Conservation (phyloP, 2,797 vertebrate genomes). For the Cetoscarus ocellatus region DNA sequence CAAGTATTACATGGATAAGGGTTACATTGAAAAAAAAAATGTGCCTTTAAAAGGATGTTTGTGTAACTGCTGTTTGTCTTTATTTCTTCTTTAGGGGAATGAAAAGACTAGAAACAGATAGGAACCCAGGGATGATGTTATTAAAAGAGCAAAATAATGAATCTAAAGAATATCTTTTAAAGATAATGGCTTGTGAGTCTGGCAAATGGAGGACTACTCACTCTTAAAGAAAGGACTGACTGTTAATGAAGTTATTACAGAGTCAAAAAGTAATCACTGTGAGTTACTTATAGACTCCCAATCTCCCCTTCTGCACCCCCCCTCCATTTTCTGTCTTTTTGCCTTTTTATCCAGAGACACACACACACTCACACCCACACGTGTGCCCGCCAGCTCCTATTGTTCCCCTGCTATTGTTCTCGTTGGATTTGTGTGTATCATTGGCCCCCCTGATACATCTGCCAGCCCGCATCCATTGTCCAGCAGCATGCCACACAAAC, state of each 20-base stretch:
- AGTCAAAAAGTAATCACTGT: not conserved
- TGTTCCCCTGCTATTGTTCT: slow-evolving; percentile 72
- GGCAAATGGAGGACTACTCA: too few species aligned
- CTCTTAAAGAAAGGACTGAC: not conserved
- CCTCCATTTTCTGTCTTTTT: not conserved
- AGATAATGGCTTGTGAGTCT: not conserved
- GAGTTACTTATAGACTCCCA: not conserved
- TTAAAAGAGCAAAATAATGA: too few species aligned
- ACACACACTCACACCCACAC: slow-evolving; percentile 15
- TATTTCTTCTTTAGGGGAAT: too few species aligned
- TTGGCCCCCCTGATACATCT: slow-evolving; percentile 71
- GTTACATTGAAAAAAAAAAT: too few species aligned
- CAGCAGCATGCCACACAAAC: slow-evolving; percentile 72
- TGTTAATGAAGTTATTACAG: not conserved
- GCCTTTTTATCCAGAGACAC: slow-evolving; percentile 9
- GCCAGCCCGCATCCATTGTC: slow-evolving; percentile 78
- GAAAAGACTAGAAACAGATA: too few species aligned
- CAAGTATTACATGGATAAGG: too few species aligned
- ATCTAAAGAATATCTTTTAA: not conserved
- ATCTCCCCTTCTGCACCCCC: not conserved
- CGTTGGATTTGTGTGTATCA: slow-evolving; percentile 64
- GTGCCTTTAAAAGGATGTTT: too few species aligned
- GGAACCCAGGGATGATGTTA: too few species aligned
- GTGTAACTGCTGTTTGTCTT: too few species aligned
- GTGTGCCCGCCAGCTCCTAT: slow-evolving; percentile 42